Evolutionary conservation across 2,113 vertebrate species (phyloP).

Genomic region (Meles meles): DNA sequence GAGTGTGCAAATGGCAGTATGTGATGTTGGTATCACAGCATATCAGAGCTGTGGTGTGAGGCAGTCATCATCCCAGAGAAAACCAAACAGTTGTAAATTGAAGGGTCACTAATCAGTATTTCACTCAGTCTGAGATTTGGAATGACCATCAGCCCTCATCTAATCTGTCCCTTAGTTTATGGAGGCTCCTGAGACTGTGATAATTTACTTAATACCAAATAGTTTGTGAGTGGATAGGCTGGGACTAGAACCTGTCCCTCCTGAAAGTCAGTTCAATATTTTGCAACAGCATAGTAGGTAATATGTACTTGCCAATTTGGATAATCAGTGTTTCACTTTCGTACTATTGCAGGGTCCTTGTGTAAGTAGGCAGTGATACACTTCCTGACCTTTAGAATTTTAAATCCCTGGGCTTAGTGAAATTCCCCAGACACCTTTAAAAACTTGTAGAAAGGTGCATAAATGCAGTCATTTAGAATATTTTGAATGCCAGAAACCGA

Average conservation of each 20-base stretch:
- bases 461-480: constrained; percentile 7
- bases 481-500: constrained; percentile 51
- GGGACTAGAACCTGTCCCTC: neutral
- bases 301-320: constrained; percentile 38
- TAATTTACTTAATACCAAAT: neutral
- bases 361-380: constrained; percentile 44
- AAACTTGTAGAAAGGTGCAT: neutral
- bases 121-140: constrained; percentile 3
- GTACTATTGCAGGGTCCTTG: neutral
- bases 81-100: neutral
- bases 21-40: neutral
- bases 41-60: neutral
- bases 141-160: neutral
- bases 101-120: constrained; percentile 15
- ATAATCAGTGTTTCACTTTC: constrained; percentile 57
- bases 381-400: constrained; percentile 63
- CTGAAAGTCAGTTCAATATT: constrained; percentile 15
- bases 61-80: neutral
- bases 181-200: neutral
- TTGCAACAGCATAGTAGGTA: neutral
- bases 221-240: neutral
- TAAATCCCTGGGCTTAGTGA: constrained; percentile 31
- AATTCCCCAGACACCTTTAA: constrained; percentile 42
- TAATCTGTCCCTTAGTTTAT: neutral
- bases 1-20: neutral